Evolutionary conservation across 2,113 vertebrate species (phyloP).

Genomic region (Eonycteris spelaea): DNA sequence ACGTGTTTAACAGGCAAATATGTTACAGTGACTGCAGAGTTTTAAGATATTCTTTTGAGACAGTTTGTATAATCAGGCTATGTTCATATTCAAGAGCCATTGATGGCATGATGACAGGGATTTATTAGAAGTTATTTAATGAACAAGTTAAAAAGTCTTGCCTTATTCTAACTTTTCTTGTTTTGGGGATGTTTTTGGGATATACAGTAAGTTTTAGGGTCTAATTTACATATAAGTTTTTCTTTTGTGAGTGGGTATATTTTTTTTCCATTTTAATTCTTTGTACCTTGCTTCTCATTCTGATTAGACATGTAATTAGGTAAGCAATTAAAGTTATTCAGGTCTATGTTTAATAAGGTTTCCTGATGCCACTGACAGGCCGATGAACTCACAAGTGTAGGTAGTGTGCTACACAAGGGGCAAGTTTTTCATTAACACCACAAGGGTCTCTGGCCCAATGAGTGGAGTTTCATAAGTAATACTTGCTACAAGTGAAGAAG

Average conservation of each 20-base stretch:
- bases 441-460: no score
- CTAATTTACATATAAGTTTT: background rate
- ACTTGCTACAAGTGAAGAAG: no score
- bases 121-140: slow-evolving; percentile 10
- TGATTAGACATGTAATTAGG: background rate
- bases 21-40: background rate
- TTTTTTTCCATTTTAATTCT: background rate
- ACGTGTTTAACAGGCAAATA: background rate
- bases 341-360: background rate
- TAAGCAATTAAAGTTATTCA: slow-evolving; percentile 14
- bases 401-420: no score
- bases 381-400: no score
- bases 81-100: background rate
- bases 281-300: slow-evolving; percentile 28
- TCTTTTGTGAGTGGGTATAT: background rate
- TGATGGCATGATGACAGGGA: background rate
- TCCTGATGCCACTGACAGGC: no score
- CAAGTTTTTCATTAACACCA: no score
- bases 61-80: background rate
- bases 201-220: background rate
- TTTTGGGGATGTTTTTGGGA: background rate
- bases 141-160: background rate
- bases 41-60: background rate
- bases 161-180: background rate
- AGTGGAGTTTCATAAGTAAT: no score